A percentile compares a stretch with the other conserved stretches of the same genome.
Conservation (phyloP, 1,140 invertebrate genomes). For the Elymnias hypermnestra region DNA sequence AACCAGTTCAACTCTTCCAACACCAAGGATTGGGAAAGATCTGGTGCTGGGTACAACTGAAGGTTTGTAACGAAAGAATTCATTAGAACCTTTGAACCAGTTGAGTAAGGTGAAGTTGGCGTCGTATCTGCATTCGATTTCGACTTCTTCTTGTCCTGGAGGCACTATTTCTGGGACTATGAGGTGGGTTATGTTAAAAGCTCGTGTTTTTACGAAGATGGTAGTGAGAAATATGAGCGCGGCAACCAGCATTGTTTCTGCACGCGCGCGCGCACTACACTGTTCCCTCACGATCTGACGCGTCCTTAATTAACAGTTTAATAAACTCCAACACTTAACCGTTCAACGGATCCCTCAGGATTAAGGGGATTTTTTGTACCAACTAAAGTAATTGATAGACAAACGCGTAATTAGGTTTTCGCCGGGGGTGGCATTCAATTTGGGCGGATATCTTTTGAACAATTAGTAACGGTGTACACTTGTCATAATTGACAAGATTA, state of each 20-base stretch:
- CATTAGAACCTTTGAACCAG: conserved; percentile 62
- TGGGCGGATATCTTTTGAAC: conserved; percentile 24
- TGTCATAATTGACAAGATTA: conserved; percentile 15
- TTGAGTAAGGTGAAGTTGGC: conserved; percentile 64
- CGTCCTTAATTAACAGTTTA: conserved; percentile 71
- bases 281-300: conserved; percentile 44
- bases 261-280: conserved; percentile 55
- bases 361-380: conserved; percentile 44
- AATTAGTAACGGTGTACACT: conserved; percentile 19
- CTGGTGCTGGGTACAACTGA: conserved; percentile 50
- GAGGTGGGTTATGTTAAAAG: conserved; percentile 61
- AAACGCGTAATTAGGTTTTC: conserved; percentile 48
- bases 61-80: conserved; percentile 65
- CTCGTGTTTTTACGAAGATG: conserved; percentile 26
- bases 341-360: conserved; percentile 40
- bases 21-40: conserved; percentile 54
- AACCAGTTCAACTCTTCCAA: conserved; percentile 51
- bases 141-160: conserved; percentile 44
- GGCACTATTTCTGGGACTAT: conserved; percentile 46
- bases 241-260: conserved; percentile 46
- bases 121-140: conserved; percentile 62
- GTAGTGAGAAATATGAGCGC: conserved; percentile 30
- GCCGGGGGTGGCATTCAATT: conserved; percentile 43
- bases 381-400: conserved; percentile 51
- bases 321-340: conserved; percentile 71